A percentile compares a stretch with the other conserved stretches of the same genome.
These are phyloP conservation scores for Pocillopora grandis DNA, from an alignment of 92 coral and sea anemone species.

Conservation along the genomic window DNA sequence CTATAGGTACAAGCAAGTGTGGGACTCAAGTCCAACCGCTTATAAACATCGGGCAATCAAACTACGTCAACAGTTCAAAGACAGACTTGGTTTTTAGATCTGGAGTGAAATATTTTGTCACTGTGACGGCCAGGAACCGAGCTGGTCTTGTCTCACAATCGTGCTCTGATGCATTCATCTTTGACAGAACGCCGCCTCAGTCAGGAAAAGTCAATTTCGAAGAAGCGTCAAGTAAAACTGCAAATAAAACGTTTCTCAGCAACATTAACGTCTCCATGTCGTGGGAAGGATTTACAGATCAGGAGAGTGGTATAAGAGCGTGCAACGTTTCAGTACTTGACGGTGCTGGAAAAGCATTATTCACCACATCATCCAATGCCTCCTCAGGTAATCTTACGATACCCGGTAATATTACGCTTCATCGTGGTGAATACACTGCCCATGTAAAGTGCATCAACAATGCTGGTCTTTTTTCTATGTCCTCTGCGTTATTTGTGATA, in stretches of 20 bases:
- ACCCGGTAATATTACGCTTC: neutral
- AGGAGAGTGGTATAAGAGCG: slow-evolving; percentile 68
- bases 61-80: slow-evolving; percentile 69
- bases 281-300: slow-evolving; percentile 71
- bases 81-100: slow-evolving; percentile 46
- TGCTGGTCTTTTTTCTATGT: slow-evolving; percentile 56
- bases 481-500: slow-evolving; percentile 57
- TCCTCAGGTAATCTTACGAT: slow-evolving; percentile 33
- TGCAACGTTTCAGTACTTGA: slow-evolving; percentile 57
- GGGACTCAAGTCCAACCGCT: slow-evolving; percentile 89
- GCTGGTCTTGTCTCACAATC: slow-evolving; percentile 82
- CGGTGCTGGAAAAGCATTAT: slow-evolving; percentile 2
- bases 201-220: slow-evolving; percentile 60
- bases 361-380: slow-evolving; percentile 15
- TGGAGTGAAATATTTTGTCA: slow-evolving; percentile 78
- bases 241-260: slow-evolving; percentile 39
- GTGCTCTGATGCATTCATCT: slow-evolving; percentile 81
- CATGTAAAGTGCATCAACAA: slow-evolving; percentile 62
- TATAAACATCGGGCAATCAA: slow-evolving; percentile 72
- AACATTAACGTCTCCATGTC: slow-evolving; percentile 32
- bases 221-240: slow-evolving; percentile 23
- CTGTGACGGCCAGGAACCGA: slow-evolving; percentile 75
- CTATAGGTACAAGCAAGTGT: slow-evolving; percentile 81
- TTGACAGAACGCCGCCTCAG: slow-evolving; percentile 73
- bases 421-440: slow-evolving; percentile 51